phyloP scores from a whole-genome alignment of 2,888 invertebrate species.

The Hypolimnas misippus region DNA sequence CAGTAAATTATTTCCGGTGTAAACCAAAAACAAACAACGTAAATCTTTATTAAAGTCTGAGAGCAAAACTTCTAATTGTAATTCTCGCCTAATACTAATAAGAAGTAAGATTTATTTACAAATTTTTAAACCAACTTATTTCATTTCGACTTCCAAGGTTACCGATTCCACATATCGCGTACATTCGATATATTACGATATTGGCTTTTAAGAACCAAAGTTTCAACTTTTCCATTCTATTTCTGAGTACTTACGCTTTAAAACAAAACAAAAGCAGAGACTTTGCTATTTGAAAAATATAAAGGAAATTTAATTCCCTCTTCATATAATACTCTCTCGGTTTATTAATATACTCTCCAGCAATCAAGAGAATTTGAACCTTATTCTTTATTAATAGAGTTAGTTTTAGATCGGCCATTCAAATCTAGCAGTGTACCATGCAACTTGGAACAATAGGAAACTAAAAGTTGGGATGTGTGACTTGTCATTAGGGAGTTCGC shows the following conservation, averaged over 20 bases:
- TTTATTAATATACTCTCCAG: slow-evolving; percentile 2
- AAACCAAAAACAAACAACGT: no score
- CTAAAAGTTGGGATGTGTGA: slow-evolving; percentile 42
- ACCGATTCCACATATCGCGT: no score
- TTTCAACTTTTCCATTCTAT: neutral
- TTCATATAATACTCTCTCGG: slow-evolving; percentile 2
- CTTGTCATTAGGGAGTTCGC: slow-evolving; percentile 43
- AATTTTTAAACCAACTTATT: no score
- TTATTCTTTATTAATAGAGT: neutral
- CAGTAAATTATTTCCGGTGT: no score
- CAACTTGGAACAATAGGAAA: slow-evolving; percentile 37
- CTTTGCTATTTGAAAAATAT: slow-evolving; percentile 9
- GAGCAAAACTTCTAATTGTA: no score
- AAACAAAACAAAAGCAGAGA: slow-evolving; percentile 1
- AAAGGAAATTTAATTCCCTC: slow-evolving; percentile 8
- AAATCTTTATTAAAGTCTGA: no score
- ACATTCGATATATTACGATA: no score
- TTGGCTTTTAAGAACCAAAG: neutral
- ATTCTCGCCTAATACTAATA: no score
- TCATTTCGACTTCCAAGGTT: no score
- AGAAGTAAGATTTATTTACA: no score
- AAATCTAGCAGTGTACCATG: slow-evolving; percentile 8
- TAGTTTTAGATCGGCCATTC: slow-evolving; percentile 4
- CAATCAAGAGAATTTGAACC: neutral
- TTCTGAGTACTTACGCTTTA: neutral